Percentiles rank a stretch among this genome's conserved stretches.
These are phyloP conservation scores for Monochamus alternatus DNA, from an alignment of 2,888 invertebrate species.

Conservation along the genomic window DNA sequence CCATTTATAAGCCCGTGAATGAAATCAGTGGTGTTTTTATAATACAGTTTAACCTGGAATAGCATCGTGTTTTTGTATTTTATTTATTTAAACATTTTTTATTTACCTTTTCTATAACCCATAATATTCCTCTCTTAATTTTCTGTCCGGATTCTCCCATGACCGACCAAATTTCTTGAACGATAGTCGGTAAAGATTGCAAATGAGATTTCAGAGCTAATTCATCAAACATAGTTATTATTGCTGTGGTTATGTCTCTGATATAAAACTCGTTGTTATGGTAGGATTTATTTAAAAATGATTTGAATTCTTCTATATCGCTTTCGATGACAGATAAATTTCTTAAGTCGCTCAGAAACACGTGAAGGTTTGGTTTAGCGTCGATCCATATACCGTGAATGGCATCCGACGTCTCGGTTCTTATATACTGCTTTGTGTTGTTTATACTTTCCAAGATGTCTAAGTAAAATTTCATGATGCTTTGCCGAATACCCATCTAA, in stretches of 20 bases:
- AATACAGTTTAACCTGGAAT: conserved; percentile 78
- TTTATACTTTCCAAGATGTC: conserved; percentile 74
- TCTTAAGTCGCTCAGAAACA: conserved; percentile 82
- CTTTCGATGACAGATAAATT: conserved; percentile 82
- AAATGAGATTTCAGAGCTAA: conserved; percentile 84
- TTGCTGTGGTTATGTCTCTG: conserved; percentile 82
- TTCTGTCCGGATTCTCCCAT: conserved; percentile 90
- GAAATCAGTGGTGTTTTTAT: conserved; percentile 80
- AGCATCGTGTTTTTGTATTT: too few species aligned
- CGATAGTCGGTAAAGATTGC: conserved; percentile 84
- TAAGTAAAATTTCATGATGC: conserved; percentile 71
- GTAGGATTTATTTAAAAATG: conserved; percentile 84
- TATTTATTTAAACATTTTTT: background rate
- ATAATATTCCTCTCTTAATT: conserved; percentile 82
- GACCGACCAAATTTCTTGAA: conserved; percentile 88
- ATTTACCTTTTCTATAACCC: conserved; percentile 80
- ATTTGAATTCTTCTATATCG: conserved; percentile 80
- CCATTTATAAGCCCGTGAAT: conserved; percentile 82
- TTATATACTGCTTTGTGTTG: conserved; percentile 79
- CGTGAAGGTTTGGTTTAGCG: conserved; percentile 79
- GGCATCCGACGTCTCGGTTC: conserved; percentile 80
- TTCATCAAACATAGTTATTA: conserved; percentile 82
- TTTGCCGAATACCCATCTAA: conserved; percentile 70
- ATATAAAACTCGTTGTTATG: conserved; percentile 88
- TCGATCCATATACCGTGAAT: conserved; percentile 83